Conservation (phyloP, 2,113 vertebrate species). For the Entosphenus tridentatus region DNA sequence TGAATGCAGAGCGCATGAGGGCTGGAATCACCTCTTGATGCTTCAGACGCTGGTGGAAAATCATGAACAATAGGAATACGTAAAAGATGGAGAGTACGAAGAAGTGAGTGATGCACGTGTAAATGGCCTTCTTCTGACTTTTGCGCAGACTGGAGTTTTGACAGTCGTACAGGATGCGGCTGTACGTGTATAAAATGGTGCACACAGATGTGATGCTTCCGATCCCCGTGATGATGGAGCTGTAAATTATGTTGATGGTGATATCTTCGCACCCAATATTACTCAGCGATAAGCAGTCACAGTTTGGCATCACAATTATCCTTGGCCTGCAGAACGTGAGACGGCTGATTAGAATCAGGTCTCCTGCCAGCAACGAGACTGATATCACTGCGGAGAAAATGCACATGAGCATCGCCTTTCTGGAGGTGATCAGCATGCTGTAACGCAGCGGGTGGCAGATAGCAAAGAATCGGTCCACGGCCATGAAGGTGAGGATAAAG, state of each 20-base stretch:
- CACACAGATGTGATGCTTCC: neutral
- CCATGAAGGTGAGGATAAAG: neutral
- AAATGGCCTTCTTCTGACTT: neutral
- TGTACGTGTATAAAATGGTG: neutral
- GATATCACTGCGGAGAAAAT: neutral
- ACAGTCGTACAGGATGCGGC: slow-evolving; percentile 5
- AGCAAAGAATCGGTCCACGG: neutral
- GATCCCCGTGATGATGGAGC: neutral
- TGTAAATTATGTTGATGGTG: neutral
- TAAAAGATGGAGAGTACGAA: slow-evolving; percentile 2
- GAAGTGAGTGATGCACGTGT: slow-evolving; percentile 1
- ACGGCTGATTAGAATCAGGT: neutral
- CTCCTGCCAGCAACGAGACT: neutral
- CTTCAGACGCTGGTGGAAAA: neutral
- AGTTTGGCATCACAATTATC: neutral
- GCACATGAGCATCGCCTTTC: neutral
- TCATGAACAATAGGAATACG: neutral
- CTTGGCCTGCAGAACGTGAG: neutral
- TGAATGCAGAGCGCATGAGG: neutral
- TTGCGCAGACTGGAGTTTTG: neutral
- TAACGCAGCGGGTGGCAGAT: neutral
- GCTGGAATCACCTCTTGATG: neutral
- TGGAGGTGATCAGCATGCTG: slow-evolving; percentile 2
- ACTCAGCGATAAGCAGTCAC: neutral
- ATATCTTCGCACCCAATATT: slow-evolving; percentile 4